Base-by-base conservation (phyloP, 2,888 invertebrate species). In the Catocala sponsa region DNA sequence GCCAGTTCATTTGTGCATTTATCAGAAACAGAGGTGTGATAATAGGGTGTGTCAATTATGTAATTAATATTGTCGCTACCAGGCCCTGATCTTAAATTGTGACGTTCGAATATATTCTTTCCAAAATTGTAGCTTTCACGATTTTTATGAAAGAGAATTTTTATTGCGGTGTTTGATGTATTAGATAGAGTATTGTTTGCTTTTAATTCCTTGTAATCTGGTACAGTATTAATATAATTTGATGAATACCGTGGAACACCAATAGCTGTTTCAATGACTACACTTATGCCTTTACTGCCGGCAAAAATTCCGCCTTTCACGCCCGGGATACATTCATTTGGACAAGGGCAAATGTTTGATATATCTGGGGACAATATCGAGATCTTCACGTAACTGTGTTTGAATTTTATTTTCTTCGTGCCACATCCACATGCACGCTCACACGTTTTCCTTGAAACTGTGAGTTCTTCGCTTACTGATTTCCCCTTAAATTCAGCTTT, bases 321-420 rank as follows among this genome's bases (percentile, higher is more conserved):
- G 0, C 87, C 83, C 12, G 89, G 88, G 38, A 90, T 35, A 70
- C 91, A 91, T 74, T 91, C 90, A 2, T 88, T 75, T 11, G 89
- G 89, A 66, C 90, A 90, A 4, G 86, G 81, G 50, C 89, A 90
- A 13, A 90, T 59, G 0, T 88, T 86, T 6, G 90, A 89, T 70
- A 90, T 86, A 54, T 91, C 91, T 7, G 91, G 91, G 12, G 91
- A 89, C 6, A 89, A 90, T 0, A 91, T 90, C 77, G 82, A 81
- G 61, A 91, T 91, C 77, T 90, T 90, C 0, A 91, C 84, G 42
- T 90, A 91, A 70, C 91, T 91, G 44, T 91, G 89, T 72, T 90
- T 91, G 68, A 91, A 91, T 78, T 82, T 80, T 47, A 91, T 90
- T 85, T 91, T 91, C 68, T 90, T 91, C 65, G 85, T 89, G 59